Conservation (phyloP, 2,888 invertebrate genomes). For the Toxonevra muliebris region DNA sequence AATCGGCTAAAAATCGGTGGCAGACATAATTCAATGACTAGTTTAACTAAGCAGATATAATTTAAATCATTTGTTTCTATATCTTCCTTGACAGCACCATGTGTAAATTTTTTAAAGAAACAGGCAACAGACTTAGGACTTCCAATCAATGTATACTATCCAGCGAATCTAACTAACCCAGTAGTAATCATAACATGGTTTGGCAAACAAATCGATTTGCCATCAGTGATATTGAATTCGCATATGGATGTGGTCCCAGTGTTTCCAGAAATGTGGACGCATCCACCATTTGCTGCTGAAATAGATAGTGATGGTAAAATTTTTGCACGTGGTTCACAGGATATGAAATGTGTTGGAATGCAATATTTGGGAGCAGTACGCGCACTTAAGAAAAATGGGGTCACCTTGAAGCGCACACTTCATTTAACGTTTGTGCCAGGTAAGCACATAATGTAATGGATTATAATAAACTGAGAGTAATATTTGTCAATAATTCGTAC, state of each 20-base stretch:
- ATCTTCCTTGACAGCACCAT: constrained; percentile 52
- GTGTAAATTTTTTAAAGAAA: constrained; percentile 75
- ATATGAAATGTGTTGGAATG: constrained; percentile 86
- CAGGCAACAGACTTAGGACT: constrained; percentile 76
- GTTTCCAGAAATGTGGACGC: constrained; percentile 86
- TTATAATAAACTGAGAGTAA: too few relatives aligned
- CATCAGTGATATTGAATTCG: constrained; percentile 85
- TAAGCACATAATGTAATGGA: constrained; percentile 45
- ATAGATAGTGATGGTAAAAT: constrained; percentile 86
- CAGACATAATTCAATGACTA: too few relatives aligned
- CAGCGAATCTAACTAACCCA: constrained; percentile 72
- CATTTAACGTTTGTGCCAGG: constrained; percentile 80
- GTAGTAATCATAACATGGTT: constrained; percentile 82
- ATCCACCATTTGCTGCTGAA: constrained; percentile 88
- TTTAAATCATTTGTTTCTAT: constrained; percentile 1
- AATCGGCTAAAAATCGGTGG: too few relatives aligned
- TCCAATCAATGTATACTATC: constrained; percentile 70
- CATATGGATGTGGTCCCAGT: constrained; percentile 97
- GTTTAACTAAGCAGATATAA: too few relatives aligned
- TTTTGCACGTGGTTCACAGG: constrained; percentile 77
- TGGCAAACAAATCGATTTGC: constrained; percentile 76
- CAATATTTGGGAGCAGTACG: constrained; percentile 82
- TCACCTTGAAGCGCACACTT: constrained; percentile 72
- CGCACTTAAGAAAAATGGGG: constrained; percentile 69
- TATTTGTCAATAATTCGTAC: too few relatives aligned